phyloP scores from a whole-genome alignment of 2,113 vertebrate genomes.

The Himantopus leucocephalus region DNA sequence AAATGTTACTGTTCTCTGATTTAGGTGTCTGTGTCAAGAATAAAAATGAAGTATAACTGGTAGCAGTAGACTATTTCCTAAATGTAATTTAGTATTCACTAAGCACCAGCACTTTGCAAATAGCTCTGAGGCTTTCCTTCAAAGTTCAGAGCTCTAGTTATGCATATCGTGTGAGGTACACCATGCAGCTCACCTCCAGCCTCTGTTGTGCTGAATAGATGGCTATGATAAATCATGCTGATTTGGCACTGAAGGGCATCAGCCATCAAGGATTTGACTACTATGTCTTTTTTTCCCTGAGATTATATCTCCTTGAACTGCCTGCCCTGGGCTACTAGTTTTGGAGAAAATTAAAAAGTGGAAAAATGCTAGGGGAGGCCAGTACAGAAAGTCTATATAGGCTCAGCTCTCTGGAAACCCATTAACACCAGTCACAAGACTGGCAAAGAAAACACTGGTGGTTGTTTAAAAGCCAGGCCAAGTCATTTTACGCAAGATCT shows the following conservation, averaged over 20 bases:
- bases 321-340: slow-evolving; percentile 63
- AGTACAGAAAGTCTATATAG: slow-evolving; percentile 2
- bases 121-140: slow-evolving; percentile 82
- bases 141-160: slow-evolving; percentile 78
- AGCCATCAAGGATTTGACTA: slow-evolving; percentile 57
- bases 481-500: slow-evolving; percentile 82
- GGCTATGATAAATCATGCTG: slow-evolving; percentile 67
- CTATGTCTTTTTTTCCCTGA: background rate
- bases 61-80: slow-evolving; percentile 79
- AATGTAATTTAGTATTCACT: slow-evolving; percentile 83
- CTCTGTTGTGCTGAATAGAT: slow-evolving; percentile 61
- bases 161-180: slow-evolving; percentile 60
- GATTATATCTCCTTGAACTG: slow-evolving; percentile 65
- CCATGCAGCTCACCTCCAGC: slow-evolving; percentile 58
- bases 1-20: slow-evolving; percentile 86
- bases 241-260: slow-evolving; percentile 68
- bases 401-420: slow-evolving; percentile 60
- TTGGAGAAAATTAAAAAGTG: slow-evolving; percentile 54
- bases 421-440: slow-evolving; percentile 79
- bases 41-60: slow-evolving; percentile 84
- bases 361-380: slow-evolving; percentile 25
- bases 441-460: slow-evolving; percentile 69
- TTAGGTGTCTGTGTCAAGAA: slow-evolving; percentile 85
- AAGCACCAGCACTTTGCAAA: slow-evolving; percentile 82
- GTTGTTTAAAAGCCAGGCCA: slow-evolving; percentile 77